phyloP scores from a whole-genome alignment of 2,888 invertebrate species.

The Cosmia trapezina region DNA sequence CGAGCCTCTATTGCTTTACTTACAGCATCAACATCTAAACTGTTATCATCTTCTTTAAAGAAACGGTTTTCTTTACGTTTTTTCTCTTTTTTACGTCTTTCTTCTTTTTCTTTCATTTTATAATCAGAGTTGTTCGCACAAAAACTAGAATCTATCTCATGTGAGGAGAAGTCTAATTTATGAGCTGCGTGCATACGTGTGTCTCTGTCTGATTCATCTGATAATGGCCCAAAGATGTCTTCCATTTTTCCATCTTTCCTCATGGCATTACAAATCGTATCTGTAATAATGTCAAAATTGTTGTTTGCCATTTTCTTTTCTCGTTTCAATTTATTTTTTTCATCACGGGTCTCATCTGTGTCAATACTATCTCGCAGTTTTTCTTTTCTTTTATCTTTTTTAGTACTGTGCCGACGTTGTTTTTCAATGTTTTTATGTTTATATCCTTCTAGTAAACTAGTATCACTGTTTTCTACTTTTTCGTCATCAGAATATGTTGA shows the following conservation, averaged over 20 bases:
- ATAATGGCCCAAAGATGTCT: slow-evolving; percentile 96
- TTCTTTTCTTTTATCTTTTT: slow-evolving; percentile 91
- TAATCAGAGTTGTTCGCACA: slow-evolving; percentile 69
- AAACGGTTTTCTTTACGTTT: slow-evolving; percentile 91
- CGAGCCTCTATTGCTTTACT: slow-evolving; percentile 95
- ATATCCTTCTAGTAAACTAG: slow-evolving; percentile 68
- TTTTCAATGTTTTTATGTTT: slow-evolving; percentile 88
- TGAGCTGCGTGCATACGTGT: slow-evolving; percentile 66
- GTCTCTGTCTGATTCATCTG: slow-evolving; percentile 92
- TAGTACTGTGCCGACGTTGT: slow-evolving; percentile 87
- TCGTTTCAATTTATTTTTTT: slow-evolving; percentile 91
- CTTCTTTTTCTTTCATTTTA: slow-evolving; percentile 87
- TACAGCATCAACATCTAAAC: slow-evolving; percentile 95
- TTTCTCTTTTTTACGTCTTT: slow-evolving; percentile 91
- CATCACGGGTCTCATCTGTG: slow-evolving; percentile 85
- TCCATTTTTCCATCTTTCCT: slow-evolving; percentile 96
- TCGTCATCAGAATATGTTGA: slow-evolving; percentile 91
- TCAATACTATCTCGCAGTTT: slow-evolving; percentile 89
- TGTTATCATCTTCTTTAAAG: slow-evolving; percentile 93
- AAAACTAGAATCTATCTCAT: slow-evolving; percentile 70
- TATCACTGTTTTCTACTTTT: slow-evolving; percentile 82
- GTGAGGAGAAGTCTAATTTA: slow-evolving; percentile 75
- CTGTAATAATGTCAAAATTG: slow-evolving; percentile 75
- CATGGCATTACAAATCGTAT: slow-evolving; percentile 75
- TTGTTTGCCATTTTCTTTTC: slow-evolving; percentile 83